These are phyloP conservation scores for Neoarius graeffei DNA, from an alignment of 2,113 vertebrate species.

Conservation along the genomic window DNA sequence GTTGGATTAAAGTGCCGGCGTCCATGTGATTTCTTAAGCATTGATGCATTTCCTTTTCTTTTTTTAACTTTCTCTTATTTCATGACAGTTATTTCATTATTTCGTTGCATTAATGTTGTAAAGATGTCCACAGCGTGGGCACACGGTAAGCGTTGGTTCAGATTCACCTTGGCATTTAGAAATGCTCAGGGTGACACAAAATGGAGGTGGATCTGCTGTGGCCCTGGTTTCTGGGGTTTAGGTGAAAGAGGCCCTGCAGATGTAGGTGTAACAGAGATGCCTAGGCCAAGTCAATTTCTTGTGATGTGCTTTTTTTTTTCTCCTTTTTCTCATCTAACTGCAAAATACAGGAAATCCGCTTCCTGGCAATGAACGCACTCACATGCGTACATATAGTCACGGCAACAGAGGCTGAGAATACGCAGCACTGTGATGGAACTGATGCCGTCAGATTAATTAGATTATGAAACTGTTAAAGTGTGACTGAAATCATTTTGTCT, in stretches of 20 bases:
- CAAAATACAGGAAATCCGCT: conserved; percentile 62
- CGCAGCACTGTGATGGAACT: conserved; percentile 17
- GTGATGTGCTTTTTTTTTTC: conserved; percentile 25
- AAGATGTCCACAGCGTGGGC: background rate
- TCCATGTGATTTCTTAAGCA: background rate
- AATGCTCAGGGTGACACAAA: background rate
- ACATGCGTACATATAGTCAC: conserved; percentile 33
- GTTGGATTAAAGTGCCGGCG: background rate
- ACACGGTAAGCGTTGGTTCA: background rate
- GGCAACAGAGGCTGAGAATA: background rate
- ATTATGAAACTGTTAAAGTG: background rate
- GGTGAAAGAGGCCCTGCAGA: conserved; percentile 8
- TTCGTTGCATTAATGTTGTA: background rate
- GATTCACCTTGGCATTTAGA: conserved; percentile 2
- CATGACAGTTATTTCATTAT: background rate
- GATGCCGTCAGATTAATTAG: conserved; percentile 15
- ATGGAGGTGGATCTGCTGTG: background rate
- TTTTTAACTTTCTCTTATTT: background rate
- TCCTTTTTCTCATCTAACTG: conserved; percentile 49
- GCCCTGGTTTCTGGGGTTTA: background rate
- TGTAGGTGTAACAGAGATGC: conserved; percentile 24
- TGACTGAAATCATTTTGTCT: background rate
- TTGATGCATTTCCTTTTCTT: background rate
- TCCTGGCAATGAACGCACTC: conserved; percentile 51
- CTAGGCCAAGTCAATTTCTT: conserved; percentile 16